phyloP scores from a whole-genome alignment of 2,888 invertebrate species.

The Cephus rjabovi region DNA sequence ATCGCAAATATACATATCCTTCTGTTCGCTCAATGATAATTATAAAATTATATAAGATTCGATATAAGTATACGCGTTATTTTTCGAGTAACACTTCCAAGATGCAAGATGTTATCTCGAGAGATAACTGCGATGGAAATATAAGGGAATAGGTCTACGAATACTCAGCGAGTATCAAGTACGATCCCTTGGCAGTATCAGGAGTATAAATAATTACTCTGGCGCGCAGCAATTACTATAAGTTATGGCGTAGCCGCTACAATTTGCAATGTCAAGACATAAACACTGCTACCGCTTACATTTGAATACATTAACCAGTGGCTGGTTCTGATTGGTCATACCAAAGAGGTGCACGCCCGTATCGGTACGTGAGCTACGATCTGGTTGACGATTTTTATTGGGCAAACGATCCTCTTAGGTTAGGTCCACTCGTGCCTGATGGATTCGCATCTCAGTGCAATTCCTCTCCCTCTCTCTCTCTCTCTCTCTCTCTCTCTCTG shows the following conservation, averaged over 20 bases:
- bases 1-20: not conserved
- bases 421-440: slow-evolving; percentile 30
- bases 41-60: not conserved
- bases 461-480: slow-evolving; percentile 17
- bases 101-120: not conserved
- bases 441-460: slow-evolving; percentile 12
- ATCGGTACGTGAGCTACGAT: slow-evolving; percentile 62
- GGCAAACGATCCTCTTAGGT: slow-evolving; percentile 52
- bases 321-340: slow-evolving; percentile 58
- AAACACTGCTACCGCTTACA: slow-evolving; percentile 67
- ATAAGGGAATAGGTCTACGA: not conserved
- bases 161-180: slow-evolving; percentile 21
- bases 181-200: slow-evolving; percentile 56
- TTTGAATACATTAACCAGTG: slow-evolving; percentile 65
- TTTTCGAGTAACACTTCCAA: not conserved
- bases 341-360: slow-evolving; percentile 47
- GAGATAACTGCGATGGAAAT: not conserved
- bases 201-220: slow-evolving; percentile 66
- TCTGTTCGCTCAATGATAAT: not conserved
- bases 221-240: slow-evolving; percentile 66
- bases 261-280: slow-evolving; percentile 68
- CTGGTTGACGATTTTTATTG: slow-evolving; percentile 65
- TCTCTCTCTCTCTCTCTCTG: slow-evolving; percentile 25
- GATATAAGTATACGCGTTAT: not conserved
- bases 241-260: slow-evolving; percentile 65